Conservation (phyloP, 2,797 vertebrate species). For the Argentina silus region DNA sequence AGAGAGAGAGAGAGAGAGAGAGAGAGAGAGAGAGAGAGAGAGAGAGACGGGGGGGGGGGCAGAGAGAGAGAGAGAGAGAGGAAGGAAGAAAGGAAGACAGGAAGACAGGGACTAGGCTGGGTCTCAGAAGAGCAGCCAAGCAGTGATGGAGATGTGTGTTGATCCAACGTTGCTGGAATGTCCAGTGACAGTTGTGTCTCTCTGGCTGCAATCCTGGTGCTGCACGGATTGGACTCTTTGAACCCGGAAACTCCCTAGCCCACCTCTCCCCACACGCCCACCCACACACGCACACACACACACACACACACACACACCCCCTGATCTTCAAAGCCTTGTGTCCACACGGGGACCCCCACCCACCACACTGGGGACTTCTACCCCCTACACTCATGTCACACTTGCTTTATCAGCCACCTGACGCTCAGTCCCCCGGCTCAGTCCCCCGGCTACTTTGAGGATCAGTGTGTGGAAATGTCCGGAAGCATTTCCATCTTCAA, state of each 20-base stretch:
- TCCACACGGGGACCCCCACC: neutral
- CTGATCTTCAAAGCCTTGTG: slow-evolving; percentile 24
- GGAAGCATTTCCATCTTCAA: slow-evolving; percentile 21
- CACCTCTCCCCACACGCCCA: slow-evolving; percentile 8
- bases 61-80: neutral
- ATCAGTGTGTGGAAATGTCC: slow-evolving; percentile 20
- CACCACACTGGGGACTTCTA: too few species aligned
- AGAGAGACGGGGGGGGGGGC: too few species aligned
- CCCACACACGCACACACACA: neutral
- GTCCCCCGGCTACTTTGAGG: slow-evolving; percentile 23
- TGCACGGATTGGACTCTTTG: slow-evolving; percentile 22
- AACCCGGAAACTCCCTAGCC: neutral
- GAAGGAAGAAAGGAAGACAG: too few species aligned
- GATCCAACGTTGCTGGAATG: neutral
- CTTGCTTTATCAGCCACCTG: slow-evolving; percentile 12
- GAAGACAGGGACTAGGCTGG: neutral
- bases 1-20: too few species aligned
- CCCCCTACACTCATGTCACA: neutral
- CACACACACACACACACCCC: neutral
- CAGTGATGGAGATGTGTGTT: neutral
- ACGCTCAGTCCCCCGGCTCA: too few species aligned
- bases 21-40: too few species aligned
- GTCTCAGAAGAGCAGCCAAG: slow-evolving; percentile 8
- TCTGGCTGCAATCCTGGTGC: slow-evolving; percentile 4
- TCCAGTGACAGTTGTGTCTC: neutral